Evolutionary conservation across 2,888 invertebrate species (phyloP), one percentile per base, ranked within the genome.

Genomic region (Hesperia comma): DNA sequence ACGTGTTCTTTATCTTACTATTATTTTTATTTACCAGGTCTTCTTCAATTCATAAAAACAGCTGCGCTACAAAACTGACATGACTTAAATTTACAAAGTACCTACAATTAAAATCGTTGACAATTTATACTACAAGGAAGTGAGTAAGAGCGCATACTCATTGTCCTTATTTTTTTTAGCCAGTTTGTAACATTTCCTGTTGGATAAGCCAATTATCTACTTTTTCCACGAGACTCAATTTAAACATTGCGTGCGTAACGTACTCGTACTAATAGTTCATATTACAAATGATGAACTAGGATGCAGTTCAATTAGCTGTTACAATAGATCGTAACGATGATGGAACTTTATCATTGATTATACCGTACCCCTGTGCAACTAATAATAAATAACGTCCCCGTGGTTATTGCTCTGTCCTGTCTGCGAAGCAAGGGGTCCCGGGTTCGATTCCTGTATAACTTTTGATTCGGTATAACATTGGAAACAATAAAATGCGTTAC

Each of bases 201-300:
- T 64, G 57, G 33, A 40, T 64, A 49, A 64, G 43, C 41, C 57
- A 57, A 64, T 63, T 63, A 49, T 49, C 37, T 63, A 69, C 64
- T 70, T 71, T 67, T 57, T 71, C 62, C 67, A 61, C 57, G 49
- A 53, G 40, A 14, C 17, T 19, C n/a, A 12, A 63, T 55, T 63
- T 32, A 46, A 37, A 33, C 55, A 46, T 41, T 14, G 49, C 49
- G 26, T 53, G 63, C 57, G 53, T 26, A 51, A 51, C 26, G 14
- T 17, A 66, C 8, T 62, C 69, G 64, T 64, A 14, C 37, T 33
- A 14, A 33, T 37, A 56, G 43, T 46, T 15, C 17, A 46, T 15
- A 46, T 46, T 46, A 46, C 43, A 46, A 15, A 46, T 46, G 17
- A 46, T n/a, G 7, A 46, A 46, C 43, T 46, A 15, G 43, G 49